Evolutionary conservation across 2,113 vertebrate species (phyloP).

Genomic region (Chloropsis cyanopogon): DNA sequence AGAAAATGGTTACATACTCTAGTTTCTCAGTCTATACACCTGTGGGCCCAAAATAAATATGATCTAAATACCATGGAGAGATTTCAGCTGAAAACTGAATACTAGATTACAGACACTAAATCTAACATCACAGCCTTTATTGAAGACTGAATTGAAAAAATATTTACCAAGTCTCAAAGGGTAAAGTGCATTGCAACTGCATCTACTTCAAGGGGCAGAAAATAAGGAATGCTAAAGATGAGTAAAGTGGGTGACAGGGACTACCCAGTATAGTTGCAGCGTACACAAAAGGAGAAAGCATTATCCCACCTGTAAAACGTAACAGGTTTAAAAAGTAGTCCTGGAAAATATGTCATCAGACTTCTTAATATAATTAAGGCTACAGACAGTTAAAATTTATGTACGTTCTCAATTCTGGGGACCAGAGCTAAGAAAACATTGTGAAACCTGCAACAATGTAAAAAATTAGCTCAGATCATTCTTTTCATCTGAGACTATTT

Average conservation of each 20-base stretch:
- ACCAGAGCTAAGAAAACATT: not conserved
- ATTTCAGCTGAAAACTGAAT: conserved; percentile 59
- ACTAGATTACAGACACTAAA: conserved; percentile 47
- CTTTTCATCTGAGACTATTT: not conserved
- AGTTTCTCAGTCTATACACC: conserved; percentile 34
- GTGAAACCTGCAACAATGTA: not conserved
- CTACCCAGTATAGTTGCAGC: conserved; percentile 30
- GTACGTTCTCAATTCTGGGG: not conserved
- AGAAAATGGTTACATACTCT: conserved; percentile 14
- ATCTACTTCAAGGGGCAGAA: conserved; percentile 57
- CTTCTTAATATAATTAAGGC: not conserved
- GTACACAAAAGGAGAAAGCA: not conserved
- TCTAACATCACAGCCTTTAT: conserved; percentile 53
- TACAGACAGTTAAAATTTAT: not conserved
- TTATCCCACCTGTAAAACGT: not conserved
- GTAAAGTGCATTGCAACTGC: conserved; percentile 77
- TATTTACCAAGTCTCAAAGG: conserved; percentile 73
- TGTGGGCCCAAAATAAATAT: conserved; percentile 57
- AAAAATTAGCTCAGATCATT: not conserved
- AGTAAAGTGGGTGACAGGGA: not conserved
- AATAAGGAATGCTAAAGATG: conserved; percentile 38
- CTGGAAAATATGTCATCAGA: not conserved
- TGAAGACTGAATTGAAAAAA: conserved; percentile 68
- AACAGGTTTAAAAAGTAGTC: not conserved
- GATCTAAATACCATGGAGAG: conserved; percentile 64